Conservation (phyloP, 2,888 invertebrate species). For the Xylophagus ater region DNA sequence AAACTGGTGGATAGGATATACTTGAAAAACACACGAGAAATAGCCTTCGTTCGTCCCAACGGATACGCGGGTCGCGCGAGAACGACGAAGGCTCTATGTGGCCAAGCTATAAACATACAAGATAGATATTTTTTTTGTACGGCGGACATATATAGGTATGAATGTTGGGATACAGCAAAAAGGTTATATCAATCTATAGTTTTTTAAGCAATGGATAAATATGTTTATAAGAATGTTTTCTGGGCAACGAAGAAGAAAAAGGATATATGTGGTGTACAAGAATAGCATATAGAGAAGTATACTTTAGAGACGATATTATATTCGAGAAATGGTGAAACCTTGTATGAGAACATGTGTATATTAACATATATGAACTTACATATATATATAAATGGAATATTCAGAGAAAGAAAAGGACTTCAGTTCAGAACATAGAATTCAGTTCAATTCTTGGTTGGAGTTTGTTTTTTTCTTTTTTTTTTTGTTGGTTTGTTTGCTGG, state of each 20-base stretch:
- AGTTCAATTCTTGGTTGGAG: too few relatives aligned
- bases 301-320: constrained; percentile 6
- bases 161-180: too few relatives aligned
- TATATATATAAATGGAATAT: constrained; percentile 9
- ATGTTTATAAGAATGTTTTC: too few relatives aligned
- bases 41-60: constrained; percentile 16
- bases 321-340: too few relatives aligned
- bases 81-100: constrained; percentile 16
- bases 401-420: constrained; percentile 13
- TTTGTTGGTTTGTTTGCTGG: too few relatives aligned
- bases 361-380: neutral
- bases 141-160: constrained; percentile 13
- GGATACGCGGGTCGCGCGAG: constrained; percentile 21
- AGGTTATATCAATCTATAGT: too few relatives aligned
- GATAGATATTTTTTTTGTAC: constrained; percentile 17
- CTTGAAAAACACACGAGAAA: too few relatives aligned
- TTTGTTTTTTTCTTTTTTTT: too few relatives aligned
- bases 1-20: too few relatives aligned
- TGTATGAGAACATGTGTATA: constrained; percentile 6
- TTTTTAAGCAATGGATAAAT: too few relatives aligned
- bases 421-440: too few relatives aligned
- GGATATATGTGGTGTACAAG: neutral
- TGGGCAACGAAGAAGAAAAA: too few relatives aligned
- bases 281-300: neutral
- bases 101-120: constrained; percentile 15